Base-by-base conservation (phyloP, 2,113 vertebrate genomes). In the Lophius piscatorius region DNA sequence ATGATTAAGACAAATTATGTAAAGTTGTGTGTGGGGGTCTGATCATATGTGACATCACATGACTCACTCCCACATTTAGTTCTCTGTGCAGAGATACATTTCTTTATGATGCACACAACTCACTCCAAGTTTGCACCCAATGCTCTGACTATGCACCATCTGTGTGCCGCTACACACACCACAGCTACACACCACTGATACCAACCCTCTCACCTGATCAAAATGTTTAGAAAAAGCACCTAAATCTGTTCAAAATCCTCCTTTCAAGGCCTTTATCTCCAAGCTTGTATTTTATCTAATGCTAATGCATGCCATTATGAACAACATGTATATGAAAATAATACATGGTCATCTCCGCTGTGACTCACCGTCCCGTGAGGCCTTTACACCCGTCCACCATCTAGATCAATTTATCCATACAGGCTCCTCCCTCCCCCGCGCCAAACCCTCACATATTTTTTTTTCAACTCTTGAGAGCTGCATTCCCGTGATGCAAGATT, bases 401-500 rank as follows among this genome's bases (percentile, higher is more conserved):
- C 65, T 24, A 58, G 13, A 28, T 9, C 5, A 5, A 28, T 9
- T 6, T 9, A 28, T 9, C 5, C 26, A 28, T 9, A 28, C 26
- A 28, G 5, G 9, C 2, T 6, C 8, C 41, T 16, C 23, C 66
- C 26, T 16, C 42, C 22, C 13, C 49, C 16, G 3, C 10, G 10
- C 26, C 6, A 4, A 47, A 31, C 4, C 13, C 11, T 38, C 50
- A 61, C 38, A 52, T 36, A n/a, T n/a, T n/a, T n/a, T n/a, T 9
- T 7, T 10, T 50, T 35, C 41, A 2, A 0, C 22, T 62, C 63
- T n/a, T 45, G 28, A 63, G 45, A 64, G 59, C 74, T 75, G 67
- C 54, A 68, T 63, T 72, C 81, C 83, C 76, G 71, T 88, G 83
- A 85, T 81, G 76, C 50, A 79, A 67, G 56, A 78, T 71, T 79